Evolutionary conservation across 2,797 vertebrate genomes (phyloP), one percentile per base, ranked within the genome.

Genomic region (Synanceia verrucosa): DNA sequence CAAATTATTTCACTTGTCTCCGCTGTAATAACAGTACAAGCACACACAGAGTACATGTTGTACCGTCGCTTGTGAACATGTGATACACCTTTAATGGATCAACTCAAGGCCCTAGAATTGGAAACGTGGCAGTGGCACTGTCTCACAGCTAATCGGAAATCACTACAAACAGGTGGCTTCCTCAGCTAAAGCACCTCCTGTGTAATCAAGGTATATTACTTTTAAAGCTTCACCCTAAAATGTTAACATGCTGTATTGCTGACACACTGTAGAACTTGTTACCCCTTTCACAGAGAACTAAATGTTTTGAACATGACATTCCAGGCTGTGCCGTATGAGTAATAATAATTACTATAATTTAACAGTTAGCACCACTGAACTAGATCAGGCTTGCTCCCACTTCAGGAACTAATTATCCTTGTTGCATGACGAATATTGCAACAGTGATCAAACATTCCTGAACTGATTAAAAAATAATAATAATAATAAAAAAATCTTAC

Each of bases 401-500:
- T 57, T 46, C 13, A 44, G 23, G 33, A 39, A 59, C 13, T 19
- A 33, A 65, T 34, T 44, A 47, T 37, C 10, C 26, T 39, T 29
- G 39, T 29, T 44, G n/a, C 18, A 18, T 13, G n/a, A 28, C 52
- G 34, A 53, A n/a, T 65, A 61, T 47, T 44, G 23, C 43, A 28
- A 60, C 5, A 43, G 39, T 37, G 1, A 52, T 52, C 6, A 51
- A 57, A 51, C 26, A 90, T 82, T 95, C 3, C 48, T 31, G 18
- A 63, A 16, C 37, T 33, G 14, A 79, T 61, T 5, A 12, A 14
- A 56, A 66, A 43, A 36, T 26, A 9, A 16, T 12, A 47, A 52
- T 36, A 59, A 46, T 16, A 36, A 46, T 24, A 36, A 11, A n/a
- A 2, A 7, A 36, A 24, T 8, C 82, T 89, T 96, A 99, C 98